Percentiles rank a stretch among this genome's conserved stretches.
Evolutionary conservation across 2,797 vertebrate species (phyloP).

Genomic region (Malurus splendens): DNA sequence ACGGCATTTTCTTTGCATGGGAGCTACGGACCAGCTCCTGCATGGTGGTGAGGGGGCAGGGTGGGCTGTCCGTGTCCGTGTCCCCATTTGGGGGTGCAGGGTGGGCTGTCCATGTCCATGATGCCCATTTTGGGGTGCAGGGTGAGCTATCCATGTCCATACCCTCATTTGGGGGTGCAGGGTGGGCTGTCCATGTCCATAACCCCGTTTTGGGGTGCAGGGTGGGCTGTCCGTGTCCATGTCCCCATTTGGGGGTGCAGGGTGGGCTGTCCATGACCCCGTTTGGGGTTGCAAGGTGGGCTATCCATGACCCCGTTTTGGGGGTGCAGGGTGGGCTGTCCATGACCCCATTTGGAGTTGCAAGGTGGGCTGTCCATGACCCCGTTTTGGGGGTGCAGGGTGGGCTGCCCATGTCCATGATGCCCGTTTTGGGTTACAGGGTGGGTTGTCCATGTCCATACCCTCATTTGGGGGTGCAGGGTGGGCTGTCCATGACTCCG

Average conservation of each 20-base stretch:
- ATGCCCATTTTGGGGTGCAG: no score
- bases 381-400: rapidly evolving
- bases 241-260: not conserved
- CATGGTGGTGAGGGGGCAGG: rapidly evolving
- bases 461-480: not conserved
- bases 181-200: not conserved
- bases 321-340: no score
- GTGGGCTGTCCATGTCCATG: not conserved
- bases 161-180: not conserved
- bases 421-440: no score
- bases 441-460: not conserved
- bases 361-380: not conserved
- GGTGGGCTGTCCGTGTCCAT: not conserved
- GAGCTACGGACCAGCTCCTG: not conserved
- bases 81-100: rapidly evolving
- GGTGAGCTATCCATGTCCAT: no score
- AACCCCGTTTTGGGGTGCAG: not conserved
- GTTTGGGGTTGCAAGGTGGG: no score
- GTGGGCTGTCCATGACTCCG: rapidly evolving
- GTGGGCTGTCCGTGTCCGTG: not conserved
- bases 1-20: rapidly evolving
- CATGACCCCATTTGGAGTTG: no score
- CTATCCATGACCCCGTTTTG: no score
- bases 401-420: no score
- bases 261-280: not conserved